Conservation (phyloP, 2,113 vertebrate genomes). For the Charina bottae region DNA sequence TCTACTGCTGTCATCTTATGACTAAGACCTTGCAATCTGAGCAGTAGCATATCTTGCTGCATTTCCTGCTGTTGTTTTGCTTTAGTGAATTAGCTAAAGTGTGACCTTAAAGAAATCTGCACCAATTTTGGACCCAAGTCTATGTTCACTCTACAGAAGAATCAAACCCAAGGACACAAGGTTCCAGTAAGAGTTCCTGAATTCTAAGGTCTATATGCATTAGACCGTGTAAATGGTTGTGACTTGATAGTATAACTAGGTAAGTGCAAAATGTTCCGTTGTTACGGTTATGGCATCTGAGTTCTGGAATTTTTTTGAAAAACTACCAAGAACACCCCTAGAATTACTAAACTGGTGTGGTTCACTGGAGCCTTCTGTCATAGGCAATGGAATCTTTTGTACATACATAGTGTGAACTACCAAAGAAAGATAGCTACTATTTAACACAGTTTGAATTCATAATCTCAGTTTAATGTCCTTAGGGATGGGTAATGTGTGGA, state of each 20-base stretch:
- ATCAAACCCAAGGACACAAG: not conserved
- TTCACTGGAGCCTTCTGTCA: too few species aligned
- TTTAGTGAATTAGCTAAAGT: not conserved
- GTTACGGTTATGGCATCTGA: not conserved
- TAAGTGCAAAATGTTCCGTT: not conserved
- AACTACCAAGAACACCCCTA: not conserved
- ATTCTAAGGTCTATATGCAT: not conserved
- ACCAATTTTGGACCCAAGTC: not conserved
- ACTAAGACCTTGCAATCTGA: not conserved
- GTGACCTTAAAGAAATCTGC: not conserved
- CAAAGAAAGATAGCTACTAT: too few species aligned
- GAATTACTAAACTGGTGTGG: not conserved
- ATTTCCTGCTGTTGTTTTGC: conserved; percentile 39
- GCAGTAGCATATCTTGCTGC: not conserved
- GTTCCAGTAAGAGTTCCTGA: not conserved
- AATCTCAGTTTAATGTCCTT: too few species aligned
- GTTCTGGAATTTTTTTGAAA: not conserved
- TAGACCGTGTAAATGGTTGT: not conserved
- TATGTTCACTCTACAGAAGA: not conserved
- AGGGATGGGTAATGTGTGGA: too few species aligned
- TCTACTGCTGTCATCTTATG: not conserved
- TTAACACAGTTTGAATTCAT: too few species aligned
- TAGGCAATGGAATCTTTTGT: too few species aligned
- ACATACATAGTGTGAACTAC: too few species aligned
- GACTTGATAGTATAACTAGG: not conserved